Conservation (phyloP, 2,113 vertebrate genomes). For the Ptychochromis oligacanthus region DNA sequence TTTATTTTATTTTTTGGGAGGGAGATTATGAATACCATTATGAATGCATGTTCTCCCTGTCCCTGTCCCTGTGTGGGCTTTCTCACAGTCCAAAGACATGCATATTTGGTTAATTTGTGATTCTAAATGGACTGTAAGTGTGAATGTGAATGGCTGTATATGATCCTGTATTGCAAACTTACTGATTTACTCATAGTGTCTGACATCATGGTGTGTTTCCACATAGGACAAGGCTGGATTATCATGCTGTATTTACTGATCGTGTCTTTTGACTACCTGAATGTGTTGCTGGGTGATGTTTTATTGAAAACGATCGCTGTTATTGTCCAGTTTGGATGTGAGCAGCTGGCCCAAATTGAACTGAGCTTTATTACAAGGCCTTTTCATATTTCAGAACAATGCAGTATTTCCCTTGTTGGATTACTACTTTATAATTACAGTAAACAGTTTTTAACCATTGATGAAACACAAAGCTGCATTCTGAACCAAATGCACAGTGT, state of each 20-base stretch:
- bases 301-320: constrained; percentile 34
- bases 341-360: constrained; percentile 11
- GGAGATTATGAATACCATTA: too few species aligned
- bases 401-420: neutral
- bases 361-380: neutral
- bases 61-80: too few species aligned
- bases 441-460: neutral
- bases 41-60: too few species aligned
- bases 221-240: constrained; percentile 3
- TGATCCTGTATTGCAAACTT: too few species aligned
- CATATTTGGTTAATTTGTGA: too few species aligned
- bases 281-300: constrained; percentile 65
- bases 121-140: too few species aligned
- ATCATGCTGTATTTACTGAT: constrained; percentile 20
- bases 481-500: neutral
- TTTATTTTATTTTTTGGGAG: too few species aligned
- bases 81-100: too few species aligned
- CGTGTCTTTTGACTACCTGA: constrained; percentile 1
- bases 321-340: constrained; percentile 8
- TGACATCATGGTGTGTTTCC: neutral
- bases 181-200: neutral
- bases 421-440: neutral
- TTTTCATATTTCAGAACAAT: neutral
- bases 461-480: neutral
- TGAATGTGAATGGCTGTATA: too few species aligned